Evolutionary conservation across 2,797 vertebrate species (phyloP).

Genomic region (Botia kubotai): DNA sequence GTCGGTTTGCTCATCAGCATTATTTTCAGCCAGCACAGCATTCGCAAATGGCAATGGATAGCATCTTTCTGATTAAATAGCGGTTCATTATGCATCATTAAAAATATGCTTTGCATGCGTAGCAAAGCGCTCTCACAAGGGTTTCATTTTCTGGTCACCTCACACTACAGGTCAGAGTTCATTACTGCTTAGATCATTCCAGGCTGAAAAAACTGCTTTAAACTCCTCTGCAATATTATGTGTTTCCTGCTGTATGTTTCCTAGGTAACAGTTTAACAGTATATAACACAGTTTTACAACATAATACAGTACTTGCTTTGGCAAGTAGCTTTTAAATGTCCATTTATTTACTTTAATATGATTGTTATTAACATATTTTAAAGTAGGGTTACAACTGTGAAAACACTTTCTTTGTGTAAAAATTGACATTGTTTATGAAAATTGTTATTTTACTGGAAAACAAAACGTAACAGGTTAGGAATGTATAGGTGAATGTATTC

Average conservation of each 20-base stretch:
- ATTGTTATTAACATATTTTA: neutral
- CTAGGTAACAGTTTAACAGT: neutral
- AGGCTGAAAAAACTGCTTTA: neutral
- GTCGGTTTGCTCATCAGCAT: constrained; percentile 34
- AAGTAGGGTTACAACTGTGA: neutral
- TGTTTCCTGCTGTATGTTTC: neutral
- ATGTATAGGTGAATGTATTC: no score
- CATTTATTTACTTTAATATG: no score
- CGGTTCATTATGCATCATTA: constrained; percentile 44
- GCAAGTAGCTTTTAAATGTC: neutral
- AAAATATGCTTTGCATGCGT: constrained; percentile 42
- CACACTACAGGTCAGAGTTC: constrained; percentile 26
- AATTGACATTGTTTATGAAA: no score
- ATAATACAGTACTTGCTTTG: neutral
- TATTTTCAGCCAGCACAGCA: constrained; percentile 43
- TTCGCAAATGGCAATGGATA: constrained; percentile 27
- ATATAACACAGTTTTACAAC: neutral
- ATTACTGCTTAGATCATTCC: neutral
- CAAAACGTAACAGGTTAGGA: no score
- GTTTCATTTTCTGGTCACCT: constrained; percentile 10
- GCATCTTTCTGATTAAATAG: constrained; percentile 32
- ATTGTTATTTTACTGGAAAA: no score
- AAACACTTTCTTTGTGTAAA: no score
- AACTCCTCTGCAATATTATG: no score
- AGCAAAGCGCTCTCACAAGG: constrained; percentile 13